These are phyloP conservation scores for Zapus hudsonius DNA, from an alignment of 2,113 vertebrate species.

Conservation along the genomic window DNA sequence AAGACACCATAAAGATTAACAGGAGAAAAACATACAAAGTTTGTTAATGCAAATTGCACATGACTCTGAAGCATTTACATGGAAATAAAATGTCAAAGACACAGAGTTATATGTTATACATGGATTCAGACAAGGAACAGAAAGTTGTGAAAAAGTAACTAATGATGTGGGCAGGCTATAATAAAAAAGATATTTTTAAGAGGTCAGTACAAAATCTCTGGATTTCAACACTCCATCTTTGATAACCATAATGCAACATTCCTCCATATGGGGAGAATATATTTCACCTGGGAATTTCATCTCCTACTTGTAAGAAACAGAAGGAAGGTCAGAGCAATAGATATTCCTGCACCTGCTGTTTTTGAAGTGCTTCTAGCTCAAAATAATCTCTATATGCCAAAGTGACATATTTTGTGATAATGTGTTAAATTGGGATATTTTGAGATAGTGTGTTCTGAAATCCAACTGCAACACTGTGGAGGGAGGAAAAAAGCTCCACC, in stretches of 20 bases:
- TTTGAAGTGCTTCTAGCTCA: background rate
- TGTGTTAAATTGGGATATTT: background rate
- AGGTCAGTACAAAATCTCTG: background rate
- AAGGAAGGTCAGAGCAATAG: background rate
- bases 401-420: background rate
- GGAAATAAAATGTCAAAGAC: background rate
- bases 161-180: background rate
- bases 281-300: background rate
- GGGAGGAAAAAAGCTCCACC: background rate
- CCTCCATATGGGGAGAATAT: background rate
- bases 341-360: constrained; percentile 2
- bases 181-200: background rate
- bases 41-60: background rate
- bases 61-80: background rate
- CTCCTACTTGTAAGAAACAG: background rate
- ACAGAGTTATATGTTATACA: background rate
- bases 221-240: background rate
- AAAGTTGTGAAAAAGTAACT: background rate
- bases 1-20: background rate
- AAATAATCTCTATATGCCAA: constrained; percentile 15
- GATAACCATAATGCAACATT: background rate
- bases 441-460: background rate
- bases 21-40: background rate
- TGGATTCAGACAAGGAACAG: background rate
- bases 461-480: background rate